Base-by-base conservation (phyloP, 2,113 vertebrate genomes). In the Megalops atlanticus region DNA sequence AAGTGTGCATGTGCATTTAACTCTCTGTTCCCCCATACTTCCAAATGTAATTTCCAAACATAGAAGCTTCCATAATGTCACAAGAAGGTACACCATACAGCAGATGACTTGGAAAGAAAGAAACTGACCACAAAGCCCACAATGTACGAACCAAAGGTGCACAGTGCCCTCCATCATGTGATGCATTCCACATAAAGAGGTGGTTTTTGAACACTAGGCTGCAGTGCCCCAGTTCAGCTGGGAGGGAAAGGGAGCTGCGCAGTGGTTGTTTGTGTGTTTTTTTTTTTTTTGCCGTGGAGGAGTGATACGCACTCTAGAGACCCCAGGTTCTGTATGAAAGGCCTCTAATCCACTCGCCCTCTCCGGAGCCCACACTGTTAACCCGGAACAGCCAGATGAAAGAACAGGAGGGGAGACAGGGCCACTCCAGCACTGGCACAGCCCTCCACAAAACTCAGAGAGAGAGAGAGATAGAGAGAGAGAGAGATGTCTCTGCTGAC, bases 351-450 rank as follows among this genome's bases (percentile, higher is more conserved):
- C 74, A 35, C 74, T 76, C 41, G 18, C 43, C 40, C 83, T 83
- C 81, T 31, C 7, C 82, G 84, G 78, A 82, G 84, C 81, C n/a
- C 81, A 82, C 79, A 85, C 83, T 85, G 83, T 87, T 87, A 86
- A 89, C 88, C 86, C 86, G 81, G 79, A 86, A 87, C 83, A 76
- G 82, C 76, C 79, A 83, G 86, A 87, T 74, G 77, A 75, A 79
- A 79, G 77, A 15, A 47, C 68, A 49, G 76, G 82, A 78, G 74
- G 36, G 71, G 47, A 77, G 24, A 73, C 31, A 69, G 58, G 16
- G 58, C 8, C n/a, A 10, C 49, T 54, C 74, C 16, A 27, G 74
- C 41, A 76, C 40, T 41, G 74, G 27, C 45, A 31, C 40, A 47
- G 41, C 74, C 33, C 31, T 52, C 52, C 27, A 36, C 45, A 52